Evolutionary conservation across 92 coral and sea anemone genomes (phyloP), one percentile per base, ranked within the genome.

Genomic region (Zoanthus sansibaricus): DNA sequence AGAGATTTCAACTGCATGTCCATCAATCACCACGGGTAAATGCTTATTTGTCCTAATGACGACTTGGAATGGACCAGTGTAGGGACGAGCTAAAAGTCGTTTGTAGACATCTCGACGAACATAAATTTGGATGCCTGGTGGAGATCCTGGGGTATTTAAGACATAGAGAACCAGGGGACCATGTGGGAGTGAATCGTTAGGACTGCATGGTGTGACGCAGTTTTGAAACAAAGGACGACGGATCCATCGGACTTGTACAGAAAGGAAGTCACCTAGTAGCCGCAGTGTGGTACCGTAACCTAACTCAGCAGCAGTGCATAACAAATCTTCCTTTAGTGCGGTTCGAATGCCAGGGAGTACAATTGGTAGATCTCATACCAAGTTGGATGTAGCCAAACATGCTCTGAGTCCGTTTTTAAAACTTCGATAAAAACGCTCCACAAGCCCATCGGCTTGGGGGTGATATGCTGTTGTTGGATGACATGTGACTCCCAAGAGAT

Each of bases 381-480:
- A 89, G 66, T 67, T 56, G 20, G 30, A 1, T 66, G 71, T 83
- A 33, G 79, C 83, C 32, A 66, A 20, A 9, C 86, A 64, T 33
- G 91, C 87, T 74, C 68, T 91, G 46, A 72, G 87, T 6, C 83
- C 86, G 1, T 71, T 44, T 78, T 83, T 87, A 31, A 87, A 59
- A 18, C 82, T 91, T 8, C 88, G 75, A 79, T 91, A 89, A 69
- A 91, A 89, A 42, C 94, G 54, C 62, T 91, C 90, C 8, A 88
- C 78, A 9, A 92, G 64, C n/a, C 94, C 86, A 58, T 86, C 68
- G 4, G 88, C 76, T 20, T 89, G 87, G 1, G 88, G 86, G 54
- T 92, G 92, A 82, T 86, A 92, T n/a, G 91, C 89, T 20, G 91
- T 92, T 13, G 92, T 88, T 78, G 88, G 82, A 69, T 83, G 64